A percentile compares a stretch with the other conserved stretches of the same genome.
Evolutionary conservation across 2,888 invertebrate species (phyloP).

Genomic region (Cephus runcator): DNA sequence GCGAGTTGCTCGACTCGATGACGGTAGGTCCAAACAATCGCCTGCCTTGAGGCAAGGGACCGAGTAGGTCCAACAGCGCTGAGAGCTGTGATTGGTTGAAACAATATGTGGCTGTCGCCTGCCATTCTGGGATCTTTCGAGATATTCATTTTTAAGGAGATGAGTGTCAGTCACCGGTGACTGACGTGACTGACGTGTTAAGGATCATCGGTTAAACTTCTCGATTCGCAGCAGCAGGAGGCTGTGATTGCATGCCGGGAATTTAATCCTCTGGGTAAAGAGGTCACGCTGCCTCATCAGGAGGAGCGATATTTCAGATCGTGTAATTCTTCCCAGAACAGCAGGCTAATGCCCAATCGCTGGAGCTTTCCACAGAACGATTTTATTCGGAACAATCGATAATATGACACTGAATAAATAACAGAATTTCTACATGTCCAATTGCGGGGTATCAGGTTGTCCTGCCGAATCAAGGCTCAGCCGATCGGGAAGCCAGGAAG

Average conservation of each 20-base stretch:
- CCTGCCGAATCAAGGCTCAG: slow-evolving; percentile 40
- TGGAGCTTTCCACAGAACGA: slow-evolving; percentile 60
- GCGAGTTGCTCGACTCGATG: slow-evolving; percentile 44
- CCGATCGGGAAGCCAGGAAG: not conserved
- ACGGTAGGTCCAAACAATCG: slow-evolving; percentile 67
- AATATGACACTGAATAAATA: slow-evolving; percentile 57
- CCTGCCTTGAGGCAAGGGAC: slow-evolving; percentile 65
- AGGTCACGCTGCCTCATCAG: not conserved
- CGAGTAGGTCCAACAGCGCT: slow-evolving; percentile 65
- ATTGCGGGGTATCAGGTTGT: slow-evolving; percentile 49
- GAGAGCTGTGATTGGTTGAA: slow-evolving; percentile 66
- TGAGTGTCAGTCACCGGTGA: no score
- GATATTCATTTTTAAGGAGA: no score
- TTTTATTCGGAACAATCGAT: slow-evolving; percentile 50
- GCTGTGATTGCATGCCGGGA: not conserved
- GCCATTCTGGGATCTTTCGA: slow-evolving; percentile 42
- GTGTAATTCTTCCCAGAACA: slow-evolving; percentile 47
- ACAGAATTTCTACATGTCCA: slow-evolving; percentile 62
- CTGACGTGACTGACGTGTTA: no score
- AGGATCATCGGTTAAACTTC: not conserved
- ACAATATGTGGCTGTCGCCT: slow-evolving; percentile 62
- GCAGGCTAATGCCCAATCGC: slow-evolving; percentile 54
- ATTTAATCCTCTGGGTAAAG: no score
- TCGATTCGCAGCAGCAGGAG: not conserved
- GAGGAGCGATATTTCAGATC: not conserved